Evolutionary conservation across 2,797 vertebrate species (phyloP), one percentile per base, ranked within the genome.

Genomic region (Podarcis lilfordi): DNA sequence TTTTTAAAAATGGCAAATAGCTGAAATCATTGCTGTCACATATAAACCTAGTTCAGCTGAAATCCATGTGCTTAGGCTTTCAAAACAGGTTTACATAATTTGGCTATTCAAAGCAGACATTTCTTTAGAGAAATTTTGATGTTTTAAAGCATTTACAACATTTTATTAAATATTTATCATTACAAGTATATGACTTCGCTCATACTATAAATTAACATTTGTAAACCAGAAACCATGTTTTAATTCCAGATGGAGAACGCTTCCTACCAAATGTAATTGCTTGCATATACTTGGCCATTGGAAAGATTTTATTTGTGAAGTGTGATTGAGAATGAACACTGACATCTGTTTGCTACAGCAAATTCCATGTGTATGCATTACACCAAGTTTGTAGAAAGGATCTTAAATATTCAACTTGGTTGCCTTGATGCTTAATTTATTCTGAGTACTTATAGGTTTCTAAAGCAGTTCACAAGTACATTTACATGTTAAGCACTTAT

Each of bases 371-470:
- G 35, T 11, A 84, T 87, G 43, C 0, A 43, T 68, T 86, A 25
- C 0, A 79, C 10, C n/a, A 32, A 37, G 71, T 90, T 87, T 59
- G 19, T 80, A 29, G 90, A 79, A 40, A 8, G 5, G 59, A 1
- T 7, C 3, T 5, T 1, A 29, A 43, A 78, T 85, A 90, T 83
- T 72, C 43, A 85, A 85, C 37, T 37, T 59, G 8, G 72, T 15
- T 76, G 68, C 8, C 40, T 69, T 32, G 23, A 89, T 5, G 74
- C 23, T 4, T n/a, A 43, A 79, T 85, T 90, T 76, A 59, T 93
- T 85, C 0, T 0, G 90, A 21, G 19, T 7, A 29, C 32, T 92
- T 93, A 43, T 88, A 13, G 85, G 89, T 79, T 89, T 86, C 37
- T 88, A 72, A 93, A 84, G 29, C 15, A 91, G 64, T 2, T 83